Base-by-base conservation (phyloP, 2,113 vertebrate species). In the Anoura caudifer region DNA sequence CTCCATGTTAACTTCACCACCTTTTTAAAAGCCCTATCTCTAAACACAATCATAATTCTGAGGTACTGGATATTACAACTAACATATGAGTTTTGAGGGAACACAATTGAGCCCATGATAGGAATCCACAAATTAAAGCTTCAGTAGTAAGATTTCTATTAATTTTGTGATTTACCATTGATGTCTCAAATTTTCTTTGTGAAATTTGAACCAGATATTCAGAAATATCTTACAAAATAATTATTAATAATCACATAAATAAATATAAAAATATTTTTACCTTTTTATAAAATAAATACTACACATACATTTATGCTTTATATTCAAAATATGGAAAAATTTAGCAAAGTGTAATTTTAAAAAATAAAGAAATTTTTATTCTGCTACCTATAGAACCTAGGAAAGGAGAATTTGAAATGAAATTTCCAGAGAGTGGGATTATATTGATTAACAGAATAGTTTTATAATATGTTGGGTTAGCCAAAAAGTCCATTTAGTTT, bases 151-250 rank as follows among this genome's bases (percentile, higher is more conserved):
- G 26, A 90, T 73, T 93, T 16, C 36, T 89, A 59, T 41, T 43
- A 36, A 43, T 85, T 86, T 87, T 94, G 10, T 90, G 67, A 77
- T 72, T 94, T 59, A 36, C 15, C 90, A 45, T 7, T 54, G 36
- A 86, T 43, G 19, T 38, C 31, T 85, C 67, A 54, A 63, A 85
- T 87, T 81, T 93, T n/a, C 54, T 84, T 56, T 82, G 36, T 59
- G 67, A 96, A 93, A 85, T 80, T 28, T 84, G 70, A 69, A 73
- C 33, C 31, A 91, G 26, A 93, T 45, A 76, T 36, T 93, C 33
- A 85, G 33, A 85, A 95, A 84, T 65, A 65, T 2, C 22, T 82
- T 81, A 76, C 2, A 82, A 89, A 91, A 67, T 59, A 70, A 54
- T 80, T 61, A 80, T 26, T 43, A 38, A 80, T 69, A 38, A 92